Conservation (phyloP, 2,797 vertebrate genomes). For the Premnoplex brunnescens region DNA sequence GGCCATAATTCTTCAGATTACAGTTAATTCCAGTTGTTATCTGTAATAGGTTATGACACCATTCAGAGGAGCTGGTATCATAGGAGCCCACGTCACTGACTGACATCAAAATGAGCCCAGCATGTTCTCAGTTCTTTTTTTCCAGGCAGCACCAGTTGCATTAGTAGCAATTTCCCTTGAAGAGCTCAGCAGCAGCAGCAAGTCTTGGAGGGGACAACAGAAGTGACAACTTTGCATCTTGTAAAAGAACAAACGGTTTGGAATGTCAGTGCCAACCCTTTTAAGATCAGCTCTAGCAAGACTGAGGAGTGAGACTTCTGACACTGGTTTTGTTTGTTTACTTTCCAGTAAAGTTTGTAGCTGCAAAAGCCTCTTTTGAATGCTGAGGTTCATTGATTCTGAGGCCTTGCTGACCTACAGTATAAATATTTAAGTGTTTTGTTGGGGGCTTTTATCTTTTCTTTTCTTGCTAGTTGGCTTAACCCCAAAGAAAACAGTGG, state of each 20-base stretch:
- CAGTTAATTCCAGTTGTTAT: not conserved
- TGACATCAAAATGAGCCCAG: not conserved
- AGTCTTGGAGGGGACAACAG: not conserved
- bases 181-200: not conserved
- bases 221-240: not conserved
- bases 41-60: not conserved
- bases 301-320: not conserved
- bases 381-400: not conserved
- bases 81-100: not conserved
- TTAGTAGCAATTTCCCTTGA: not conserved
- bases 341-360: not conserved
- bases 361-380: conserved; percentile 5
- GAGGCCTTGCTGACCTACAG: not conserved
- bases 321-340: not conserved
- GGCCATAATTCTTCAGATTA: not conserved
- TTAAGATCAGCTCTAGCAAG: not conserved
- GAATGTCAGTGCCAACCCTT: not conserved
- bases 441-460: fast-evolving
- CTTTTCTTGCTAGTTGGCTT: not conserved
- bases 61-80: not conserved
- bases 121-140: not conserved
- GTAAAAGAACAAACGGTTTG: not conserved
- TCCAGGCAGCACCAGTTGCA: not conserved
- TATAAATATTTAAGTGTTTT: not conserved
- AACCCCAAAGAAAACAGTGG: not conserved